A percentile compares a stretch with the other conserved stretches of the same genome.
Evolutionary conservation across 2,113 vertebrate species (phyloP).

Genomic region (Shinisaurus crocodilurus): DNA sequence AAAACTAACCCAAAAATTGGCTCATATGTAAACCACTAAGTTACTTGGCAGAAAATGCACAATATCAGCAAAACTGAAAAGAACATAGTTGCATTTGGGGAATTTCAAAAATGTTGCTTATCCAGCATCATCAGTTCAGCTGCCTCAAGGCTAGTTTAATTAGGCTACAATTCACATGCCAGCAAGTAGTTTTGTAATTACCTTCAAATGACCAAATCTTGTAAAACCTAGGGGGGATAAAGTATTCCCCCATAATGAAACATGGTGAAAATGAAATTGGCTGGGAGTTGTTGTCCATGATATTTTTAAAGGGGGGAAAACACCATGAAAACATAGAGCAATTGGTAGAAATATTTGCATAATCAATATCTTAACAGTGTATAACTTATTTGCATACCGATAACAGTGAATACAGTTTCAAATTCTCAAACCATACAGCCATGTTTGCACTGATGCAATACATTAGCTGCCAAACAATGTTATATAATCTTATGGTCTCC

Average conservation of each 20-base stretch:
- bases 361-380: neutral
- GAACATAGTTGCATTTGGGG: conserved; percentile 55
- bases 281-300: conserved; percentile 49
- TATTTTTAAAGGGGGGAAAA: conserved; percentile 51
- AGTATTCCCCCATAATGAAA: conserved; percentile 56
- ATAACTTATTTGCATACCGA: neutral
- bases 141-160: conserved; percentile 75
- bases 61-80: conserved; percentile 74
- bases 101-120: conserved; percentile 73
- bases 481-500: neutral
- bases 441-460: neutral
- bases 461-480: neutral
- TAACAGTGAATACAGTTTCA: neutral
- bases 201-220: conserved; percentile 72
- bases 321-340: conserved; percentile 43
- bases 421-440: neutral
- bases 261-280: conserved; percentile 48
- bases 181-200: conserved; percentile 74
- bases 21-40: conserved; percentile 46
- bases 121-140: conserved; percentile 57
- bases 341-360: conserved; percentile 28
- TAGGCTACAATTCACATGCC: conserved; percentile 75
- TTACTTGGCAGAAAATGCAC: conserved; percentile 70
- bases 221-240: conserved; percentile 55
- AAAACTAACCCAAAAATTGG: conserved; percentile 48